Conservation (phyloP, 2,888 invertebrate genomes). For the Philonicus albiceps region DNA sequence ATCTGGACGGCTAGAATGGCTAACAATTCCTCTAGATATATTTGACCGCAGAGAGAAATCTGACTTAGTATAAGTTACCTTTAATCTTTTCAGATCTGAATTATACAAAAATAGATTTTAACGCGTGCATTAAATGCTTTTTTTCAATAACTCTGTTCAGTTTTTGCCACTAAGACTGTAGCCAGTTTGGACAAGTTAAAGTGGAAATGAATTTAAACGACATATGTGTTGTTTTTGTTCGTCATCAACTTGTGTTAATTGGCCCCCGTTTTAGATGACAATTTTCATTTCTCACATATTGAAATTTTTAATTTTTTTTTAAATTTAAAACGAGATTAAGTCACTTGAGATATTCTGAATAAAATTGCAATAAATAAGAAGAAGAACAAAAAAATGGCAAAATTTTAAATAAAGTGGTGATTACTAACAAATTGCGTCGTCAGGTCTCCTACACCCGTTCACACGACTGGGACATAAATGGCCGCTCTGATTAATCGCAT, state of each 20-base stretch:
- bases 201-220: too few species aligned
- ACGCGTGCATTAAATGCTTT: too few species aligned
- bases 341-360: not conserved
- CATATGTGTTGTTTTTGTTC: not conserved
- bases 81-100: too few species aligned
- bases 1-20: not conserved
- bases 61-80: too few species aligned
- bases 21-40: not conserved
- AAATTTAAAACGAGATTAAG: not conserved
- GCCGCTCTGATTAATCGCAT: constrained; percentile 10
- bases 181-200: too few species aligned
- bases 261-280: not conserved
- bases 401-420: not conserved
- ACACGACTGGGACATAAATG: not conserved
- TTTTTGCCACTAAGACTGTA: too few species aligned
- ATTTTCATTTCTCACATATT: not conserved
- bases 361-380: not conserved
- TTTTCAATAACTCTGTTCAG: too few species aligned
- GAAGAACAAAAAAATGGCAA: not conserved
- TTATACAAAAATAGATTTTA: too few species aligned
- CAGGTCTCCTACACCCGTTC: not conserved
- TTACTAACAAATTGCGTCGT: not conserved
- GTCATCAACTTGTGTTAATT: not conserved
- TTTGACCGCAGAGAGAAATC: too few species aligned
- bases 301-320: not conserved